phyloP scores from a whole-genome alignment of 2,113 vertebrate species.

The Oceanites oceanicus region DNA sequence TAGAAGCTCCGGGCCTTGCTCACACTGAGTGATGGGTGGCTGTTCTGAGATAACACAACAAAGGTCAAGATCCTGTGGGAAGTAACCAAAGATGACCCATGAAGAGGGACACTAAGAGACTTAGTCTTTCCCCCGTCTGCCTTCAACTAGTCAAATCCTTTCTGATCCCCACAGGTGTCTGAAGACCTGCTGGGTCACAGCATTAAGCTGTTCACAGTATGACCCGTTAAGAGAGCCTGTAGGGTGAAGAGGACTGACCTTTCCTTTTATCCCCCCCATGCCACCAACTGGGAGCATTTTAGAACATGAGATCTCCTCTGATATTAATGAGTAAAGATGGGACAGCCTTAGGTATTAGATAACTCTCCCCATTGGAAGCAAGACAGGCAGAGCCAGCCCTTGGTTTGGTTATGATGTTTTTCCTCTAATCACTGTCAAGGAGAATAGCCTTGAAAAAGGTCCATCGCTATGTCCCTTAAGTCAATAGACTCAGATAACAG shows the following conservation, averaged over 20 bases:
- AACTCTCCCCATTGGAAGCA: background rate
- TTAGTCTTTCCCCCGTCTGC: background rate
- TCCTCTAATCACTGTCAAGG: background rate
- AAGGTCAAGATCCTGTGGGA: background rate
- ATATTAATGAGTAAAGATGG: background rate
- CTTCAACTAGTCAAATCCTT: background rate
- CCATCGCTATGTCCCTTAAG: background rate
- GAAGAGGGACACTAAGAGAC: background rate
- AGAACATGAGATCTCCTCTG: background rate
- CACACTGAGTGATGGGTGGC: background rate
- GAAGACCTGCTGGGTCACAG: background rate
- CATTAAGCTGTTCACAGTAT: background rate
- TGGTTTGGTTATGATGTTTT: background rate
- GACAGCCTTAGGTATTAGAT: background rate
- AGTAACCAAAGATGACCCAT: background rate
- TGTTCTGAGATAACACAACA: background rate
- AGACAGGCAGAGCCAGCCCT: background rate
- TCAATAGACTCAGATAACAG: background rate
- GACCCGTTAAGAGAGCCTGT: background rate
- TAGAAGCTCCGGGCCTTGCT: background rate
- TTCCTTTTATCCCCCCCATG: background rate
- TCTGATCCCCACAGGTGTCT: background rate
- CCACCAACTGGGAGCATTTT: background rate
- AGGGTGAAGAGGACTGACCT: background rate
- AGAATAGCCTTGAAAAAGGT: background rate